Evolutionary conservation across 92 coral and sea anemone genomes (phyloP), one percentile per base, ranked within the genome.

Genomic region (Montipora capitata): DNA sequence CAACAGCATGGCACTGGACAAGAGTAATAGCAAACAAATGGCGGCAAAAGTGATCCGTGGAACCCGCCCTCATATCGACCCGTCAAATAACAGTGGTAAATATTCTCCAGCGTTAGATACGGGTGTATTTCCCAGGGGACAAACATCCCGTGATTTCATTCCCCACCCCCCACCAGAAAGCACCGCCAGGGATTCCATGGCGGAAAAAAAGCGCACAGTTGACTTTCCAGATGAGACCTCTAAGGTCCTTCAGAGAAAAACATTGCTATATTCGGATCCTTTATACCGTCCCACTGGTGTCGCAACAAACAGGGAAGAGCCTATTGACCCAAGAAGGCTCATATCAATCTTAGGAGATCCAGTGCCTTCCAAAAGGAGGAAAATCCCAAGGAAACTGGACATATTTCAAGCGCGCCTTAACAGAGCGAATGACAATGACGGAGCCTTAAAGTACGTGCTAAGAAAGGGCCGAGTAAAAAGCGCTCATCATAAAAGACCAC

Each of bases 331-430:
- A 0, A 20, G 87, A 10, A 56, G 57, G 79, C 7, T 83, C 5
- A 73, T 83, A 11, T 83, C 87, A 43, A 58, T 72, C 69, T 38
- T 83, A 7, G 87, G 87, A 0, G 79, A 83, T 20, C 87, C 87
- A 13, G 35, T 61, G 51, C 61, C 79, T 48, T 83, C 51, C 13
- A 83, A 72, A 72, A 72, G 51, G 62, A 72, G 72, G 12, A 20
- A 58, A 43, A 44, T 83, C 12, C 72, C 64, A 4, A 7, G 18
- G 16, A 48, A 72, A 3, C 6, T 42, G 56, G 68, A 35, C 3
- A 4, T 20, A 20, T 69, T 18, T 10, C 13, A 27, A 27, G 35
- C 35, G 35, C 35, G 35, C 35, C 35, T 27, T 27, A 27, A 27
- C 35, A 27, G 2, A 11, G 62, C 38, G 56, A 38, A 11, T 18